Evolutionary conservation across 2,888 invertebrate species (phyloP).

Genomic region (Diachrysia chrysitis): DNA sequence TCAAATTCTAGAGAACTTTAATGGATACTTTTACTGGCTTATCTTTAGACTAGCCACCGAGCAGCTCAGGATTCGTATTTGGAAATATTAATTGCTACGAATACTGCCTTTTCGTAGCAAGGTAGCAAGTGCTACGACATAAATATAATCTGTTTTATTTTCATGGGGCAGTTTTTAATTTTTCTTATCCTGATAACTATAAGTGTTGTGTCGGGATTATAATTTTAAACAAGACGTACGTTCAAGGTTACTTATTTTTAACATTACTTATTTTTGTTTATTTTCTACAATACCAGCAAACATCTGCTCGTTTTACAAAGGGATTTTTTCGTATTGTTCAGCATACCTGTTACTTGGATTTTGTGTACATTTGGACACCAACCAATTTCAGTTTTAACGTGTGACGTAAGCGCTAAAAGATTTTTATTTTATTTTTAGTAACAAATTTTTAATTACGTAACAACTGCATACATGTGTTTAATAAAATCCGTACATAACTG

Average conservation of each 20-base stretch:
- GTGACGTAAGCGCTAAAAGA: constrained; percentile 8
- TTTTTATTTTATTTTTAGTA: neutral
- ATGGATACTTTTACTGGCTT: too few species aligned
- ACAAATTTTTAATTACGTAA: neutral
- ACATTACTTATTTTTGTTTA: neutral
- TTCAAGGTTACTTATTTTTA: neutral
- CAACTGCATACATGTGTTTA: too few species aligned
- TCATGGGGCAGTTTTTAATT: neutral
- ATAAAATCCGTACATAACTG: too few species aligned
- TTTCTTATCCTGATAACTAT: too few species aligned
- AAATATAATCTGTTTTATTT: neutral
- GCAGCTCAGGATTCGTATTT: neutral
- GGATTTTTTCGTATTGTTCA: neutral
- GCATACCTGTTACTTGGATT: neutral
- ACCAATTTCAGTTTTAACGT: constrained; percentile 13
- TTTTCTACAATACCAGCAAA: neutral
- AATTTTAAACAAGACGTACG: neutral
- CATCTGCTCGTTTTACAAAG: neutral
- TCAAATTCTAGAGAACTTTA: constrained; percentile 4
- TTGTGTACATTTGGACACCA: constrained; percentile 6
- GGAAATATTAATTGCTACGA: neutral
- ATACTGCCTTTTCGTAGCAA: neutral
- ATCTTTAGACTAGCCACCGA: neutral
- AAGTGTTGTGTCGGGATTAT: too few species aligned
- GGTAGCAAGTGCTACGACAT: neutral